phyloP scores from a whole-genome alignment of 2,888 invertebrate species.

The Cheilosia grossa region DNA sequence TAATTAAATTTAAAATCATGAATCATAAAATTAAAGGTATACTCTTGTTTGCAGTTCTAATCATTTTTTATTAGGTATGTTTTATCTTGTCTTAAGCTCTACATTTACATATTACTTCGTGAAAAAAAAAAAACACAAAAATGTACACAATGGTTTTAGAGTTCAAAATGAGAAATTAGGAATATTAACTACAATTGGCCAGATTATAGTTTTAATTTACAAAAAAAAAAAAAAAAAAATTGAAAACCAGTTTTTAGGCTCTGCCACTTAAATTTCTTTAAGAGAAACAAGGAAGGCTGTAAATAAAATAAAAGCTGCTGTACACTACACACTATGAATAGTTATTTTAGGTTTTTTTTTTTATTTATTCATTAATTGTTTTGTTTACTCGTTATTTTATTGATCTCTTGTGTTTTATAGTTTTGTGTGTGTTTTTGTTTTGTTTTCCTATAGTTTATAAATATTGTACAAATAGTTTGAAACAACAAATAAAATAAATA shows the following conservation, averaged over 20 bases:
- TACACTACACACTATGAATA: constrained; percentile 62
- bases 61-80: constrained; percentile 7
- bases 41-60: constrained; percentile 64
- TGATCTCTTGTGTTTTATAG: constrained; percentile 26
- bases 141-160: constrained; percentile 36
- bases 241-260: neutral
- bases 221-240: neutral
- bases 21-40: constrained; percentile 22
- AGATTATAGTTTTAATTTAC: constrained; percentile 15
- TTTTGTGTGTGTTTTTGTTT: constrained; percentile 22
- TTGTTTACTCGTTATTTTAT: constrained; percentile 50
- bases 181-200: constrained; percentile 48
- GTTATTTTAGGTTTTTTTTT: constrained; percentile 2
- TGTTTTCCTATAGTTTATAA: constrained; percentile 46
- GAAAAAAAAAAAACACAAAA: constrained; percentile 16
- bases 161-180: constrained; percentile 1
- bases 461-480: constrained; percentile 70
- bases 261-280: constrained; percentile 8
- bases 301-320: constrained; percentile 54
- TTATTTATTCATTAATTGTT: constrained; percentile 26
- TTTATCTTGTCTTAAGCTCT: constrained; percentile 65
- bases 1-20: constrained; percentile 53
- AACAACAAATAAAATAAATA: constrained; percentile 65
- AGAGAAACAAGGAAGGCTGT: constrained; percentile 3
- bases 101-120: constrained; percentile 8